These are phyloP conservation scores for Catagonus wagneri DNA, from an alignment of 2,113 vertebrate genomes.

Conservation along the genomic window DNA sequence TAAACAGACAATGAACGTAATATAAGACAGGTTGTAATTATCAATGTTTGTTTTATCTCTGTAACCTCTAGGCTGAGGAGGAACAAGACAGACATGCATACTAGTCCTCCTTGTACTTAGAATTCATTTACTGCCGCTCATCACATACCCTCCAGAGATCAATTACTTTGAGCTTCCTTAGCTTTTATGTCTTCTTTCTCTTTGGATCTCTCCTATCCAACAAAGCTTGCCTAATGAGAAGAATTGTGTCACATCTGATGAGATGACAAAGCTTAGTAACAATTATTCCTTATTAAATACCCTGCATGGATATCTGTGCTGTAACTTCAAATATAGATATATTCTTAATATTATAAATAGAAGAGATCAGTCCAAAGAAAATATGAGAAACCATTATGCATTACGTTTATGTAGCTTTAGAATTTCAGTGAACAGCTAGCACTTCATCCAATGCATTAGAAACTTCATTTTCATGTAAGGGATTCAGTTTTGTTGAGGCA, in stretches of 20 bases:
- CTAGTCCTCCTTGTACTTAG: neutral
- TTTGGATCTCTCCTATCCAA: neutral
- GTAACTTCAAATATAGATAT: neutral
- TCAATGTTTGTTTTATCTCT: neutral
- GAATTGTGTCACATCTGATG: neutral
- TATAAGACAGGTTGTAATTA: neutral
- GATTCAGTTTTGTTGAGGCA: neutral
- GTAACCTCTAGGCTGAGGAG: neutral
- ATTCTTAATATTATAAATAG: neutral
- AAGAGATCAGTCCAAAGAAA: neutral
- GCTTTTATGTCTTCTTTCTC: neutral
- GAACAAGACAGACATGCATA: accelerated
- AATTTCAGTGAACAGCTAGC: neutral
- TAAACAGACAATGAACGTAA: neutral
- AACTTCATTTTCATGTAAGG: neutral
- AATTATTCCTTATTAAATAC: neutral
- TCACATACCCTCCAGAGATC: neutral
- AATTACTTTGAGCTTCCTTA: neutral
- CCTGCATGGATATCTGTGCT: neutral
- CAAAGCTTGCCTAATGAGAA: neutral
- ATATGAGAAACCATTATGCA: neutral
- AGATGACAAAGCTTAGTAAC: neutral
- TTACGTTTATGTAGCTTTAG: neutral
- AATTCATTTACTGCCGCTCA: neutral
- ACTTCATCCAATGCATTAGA: neutral